Evolutionary conservation across 37 sponge, comb jelly and placozoan species (phyloP), one percentile per base, ranked within the genome.

Genomic region (Lycopodina hypogea): DNA sequence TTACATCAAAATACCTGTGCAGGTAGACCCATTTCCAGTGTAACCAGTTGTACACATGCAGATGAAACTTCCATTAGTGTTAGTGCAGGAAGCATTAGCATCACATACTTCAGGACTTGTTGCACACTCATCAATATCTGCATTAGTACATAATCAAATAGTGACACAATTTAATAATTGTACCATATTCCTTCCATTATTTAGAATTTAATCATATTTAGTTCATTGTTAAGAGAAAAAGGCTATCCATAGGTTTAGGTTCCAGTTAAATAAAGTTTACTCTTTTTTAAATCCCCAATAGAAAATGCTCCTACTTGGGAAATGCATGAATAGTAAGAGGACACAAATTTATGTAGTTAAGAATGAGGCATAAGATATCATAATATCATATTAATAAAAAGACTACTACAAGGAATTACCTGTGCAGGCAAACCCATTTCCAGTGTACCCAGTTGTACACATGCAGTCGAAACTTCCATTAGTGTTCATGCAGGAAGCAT

Each of bases 51-150:
- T 33, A 78, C 69, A 68, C 32, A 4, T 52, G 68, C 56, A 65
- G 36, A 40, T 0, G 69, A 35, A 53, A 19, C 52, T 48, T 14
- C 72, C 72, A 1, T 37, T 1, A 29, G 57, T 72, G 60, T 85
- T 63, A 1, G 63, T 64, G 72, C 86, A 85, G 36, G 18, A 32
- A 24, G 70, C 70, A 34, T 69, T 71, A 3, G 57, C 36, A 39
- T 80, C 71, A 80, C 81, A 80, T 11, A n/a, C 41, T n/a, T 30
- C 26, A 21, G 29, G 24, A 28, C 19, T 26, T n/a, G n/a, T n/a
- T 0, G 1, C 26, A 53, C 86, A 85, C 58, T 85, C 86, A 76
- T 84, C 48, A 32, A 68, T 76, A 76, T 68, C 36, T 63, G 17
- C 12, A 53, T n/a, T n/a, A 21, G 56, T 53, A 18, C 18, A 14